These are phyloP conservation scores for Muraenolepis orangiensis DNA, from an alignment of 2,797 vertebrate species.

Conservation along the genomic window DNA sequence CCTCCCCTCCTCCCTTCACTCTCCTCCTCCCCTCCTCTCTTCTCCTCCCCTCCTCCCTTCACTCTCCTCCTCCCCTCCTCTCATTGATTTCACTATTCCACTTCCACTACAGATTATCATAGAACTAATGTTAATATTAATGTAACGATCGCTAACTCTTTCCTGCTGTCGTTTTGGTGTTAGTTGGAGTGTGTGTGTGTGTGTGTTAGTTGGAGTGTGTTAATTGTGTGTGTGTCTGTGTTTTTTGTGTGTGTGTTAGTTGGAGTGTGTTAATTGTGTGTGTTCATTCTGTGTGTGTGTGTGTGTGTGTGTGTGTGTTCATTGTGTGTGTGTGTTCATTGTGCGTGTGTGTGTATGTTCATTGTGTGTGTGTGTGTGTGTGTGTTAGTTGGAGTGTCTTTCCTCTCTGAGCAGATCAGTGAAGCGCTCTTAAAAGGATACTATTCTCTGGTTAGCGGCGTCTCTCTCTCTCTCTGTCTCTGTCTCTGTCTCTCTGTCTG, in stretches of 20 bases:
- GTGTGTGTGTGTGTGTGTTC: slow-evolving; percentile 5
- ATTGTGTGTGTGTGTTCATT: too few relatives aligned
- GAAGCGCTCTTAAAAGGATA: slow-evolving; percentile 48
- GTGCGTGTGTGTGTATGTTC: too few relatives aligned
- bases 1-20: slow-evolving; percentile 60
- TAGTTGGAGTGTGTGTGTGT: not conserved
- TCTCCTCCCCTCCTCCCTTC: slow-evolving; percentile 55
- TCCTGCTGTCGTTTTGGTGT: not conserved
- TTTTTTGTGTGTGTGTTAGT: slow-evolving; percentile 8
- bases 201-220: too few relatives aligned
- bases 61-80: too few relatives aligned
- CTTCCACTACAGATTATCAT: not conserved
- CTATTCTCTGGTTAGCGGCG: slow-evolving; percentile 29
- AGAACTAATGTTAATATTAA: not conserved
- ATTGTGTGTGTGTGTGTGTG: too few relatives aligned
- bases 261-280: too few relatives aligned
- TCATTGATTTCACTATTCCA: not conserved
- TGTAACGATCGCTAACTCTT: not conserved
- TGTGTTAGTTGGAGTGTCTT: slow-evolving; percentile 14
- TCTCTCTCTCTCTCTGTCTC: not conserved
- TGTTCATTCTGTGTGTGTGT: too few relatives aligned
- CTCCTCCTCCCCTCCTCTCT: too few relatives aligned
- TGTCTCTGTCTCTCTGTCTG: not conserved
- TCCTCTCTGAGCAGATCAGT: slow-evolving; percentile 40
- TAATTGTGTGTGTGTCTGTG: too few relatives aligned